Conservation (phyloP, 2,113 vertebrate species). For the Ascaphus truei region DNA sequence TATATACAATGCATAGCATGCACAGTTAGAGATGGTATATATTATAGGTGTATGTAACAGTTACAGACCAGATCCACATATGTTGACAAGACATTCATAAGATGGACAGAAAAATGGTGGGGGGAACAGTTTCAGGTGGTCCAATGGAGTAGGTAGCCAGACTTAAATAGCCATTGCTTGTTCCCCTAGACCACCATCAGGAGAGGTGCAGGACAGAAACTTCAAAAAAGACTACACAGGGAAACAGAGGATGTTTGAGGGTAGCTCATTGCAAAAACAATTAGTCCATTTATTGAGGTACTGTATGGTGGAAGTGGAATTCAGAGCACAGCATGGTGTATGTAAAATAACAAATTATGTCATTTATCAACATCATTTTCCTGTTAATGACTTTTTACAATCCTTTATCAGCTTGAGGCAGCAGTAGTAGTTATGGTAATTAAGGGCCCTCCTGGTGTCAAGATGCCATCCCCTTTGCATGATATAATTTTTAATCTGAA, state of each 20-base stretch:
- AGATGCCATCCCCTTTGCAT: constrained; percentile 10
- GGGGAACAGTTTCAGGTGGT: no score
- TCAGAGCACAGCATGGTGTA: constrained; percentile 40
- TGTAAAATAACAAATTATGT: constrained; percentile 43
- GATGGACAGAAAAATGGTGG: no score
- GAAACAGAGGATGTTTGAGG: constrained; percentile 38
- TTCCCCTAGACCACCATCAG: no score
- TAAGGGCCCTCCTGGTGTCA: constrained; percentile 17
- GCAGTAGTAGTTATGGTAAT: constrained; percentile 42
- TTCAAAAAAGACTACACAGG: constrained; percentile 30
- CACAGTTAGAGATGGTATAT: no score
- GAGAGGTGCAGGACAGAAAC: no score
- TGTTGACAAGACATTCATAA: no score
- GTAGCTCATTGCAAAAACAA: constrained; percentile 45
- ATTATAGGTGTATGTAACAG: no score
- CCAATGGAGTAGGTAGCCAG: no score
- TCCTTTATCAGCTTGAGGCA: constrained; percentile 40
- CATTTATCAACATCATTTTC: constrained; percentile 57
- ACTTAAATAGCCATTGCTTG: no score
- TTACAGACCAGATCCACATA: no score
- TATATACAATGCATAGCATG: no score
- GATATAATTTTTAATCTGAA: constrained; percentile 1
- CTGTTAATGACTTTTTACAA: constrained; percentile 49
- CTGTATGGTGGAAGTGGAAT: constrained; percentile 32
- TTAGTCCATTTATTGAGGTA: constrained; percentile 41